Conservation (phyloP, 2,797 vertebrate species). For the Trachops cirrhosus region DNA sequence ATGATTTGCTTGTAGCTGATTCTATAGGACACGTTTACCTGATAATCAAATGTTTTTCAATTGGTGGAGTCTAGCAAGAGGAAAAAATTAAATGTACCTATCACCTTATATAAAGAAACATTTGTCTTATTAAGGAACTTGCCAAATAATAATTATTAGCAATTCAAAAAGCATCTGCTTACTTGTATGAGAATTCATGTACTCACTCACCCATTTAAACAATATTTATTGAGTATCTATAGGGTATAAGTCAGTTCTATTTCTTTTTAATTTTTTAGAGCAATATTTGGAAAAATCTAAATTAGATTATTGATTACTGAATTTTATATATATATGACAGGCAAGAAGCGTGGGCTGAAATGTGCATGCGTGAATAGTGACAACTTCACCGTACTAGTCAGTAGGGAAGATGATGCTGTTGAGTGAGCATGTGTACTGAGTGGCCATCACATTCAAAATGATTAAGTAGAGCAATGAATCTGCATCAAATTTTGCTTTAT, state of each 20-base stretch:
- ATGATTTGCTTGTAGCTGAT: neutral
- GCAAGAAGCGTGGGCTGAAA: neutral
- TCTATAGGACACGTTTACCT: neutral
- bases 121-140: neutral
- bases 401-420: neutral
- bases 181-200: neutral
- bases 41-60: neutral
- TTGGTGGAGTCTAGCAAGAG: neutral
- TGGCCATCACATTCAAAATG: neutral
- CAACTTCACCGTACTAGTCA: neutral
- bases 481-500: neutral
- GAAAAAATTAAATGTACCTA: neutral
- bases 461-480: neutral
- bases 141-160: constrained; percentile 19
- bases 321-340: neutral
- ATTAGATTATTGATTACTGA: neutral
- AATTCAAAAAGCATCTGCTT: neutral
- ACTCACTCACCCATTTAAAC: neutral
- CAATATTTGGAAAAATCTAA: constrained; percentile 29
- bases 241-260: neutral
- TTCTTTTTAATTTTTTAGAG: neutral
- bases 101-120: neutral
- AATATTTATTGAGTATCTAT: neutral
- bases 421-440: neutral
- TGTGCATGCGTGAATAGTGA: neutral